Conservation (phyloP, 2,113 vertebrate genomes). For the Leptobrachium leishanense region DNA sequence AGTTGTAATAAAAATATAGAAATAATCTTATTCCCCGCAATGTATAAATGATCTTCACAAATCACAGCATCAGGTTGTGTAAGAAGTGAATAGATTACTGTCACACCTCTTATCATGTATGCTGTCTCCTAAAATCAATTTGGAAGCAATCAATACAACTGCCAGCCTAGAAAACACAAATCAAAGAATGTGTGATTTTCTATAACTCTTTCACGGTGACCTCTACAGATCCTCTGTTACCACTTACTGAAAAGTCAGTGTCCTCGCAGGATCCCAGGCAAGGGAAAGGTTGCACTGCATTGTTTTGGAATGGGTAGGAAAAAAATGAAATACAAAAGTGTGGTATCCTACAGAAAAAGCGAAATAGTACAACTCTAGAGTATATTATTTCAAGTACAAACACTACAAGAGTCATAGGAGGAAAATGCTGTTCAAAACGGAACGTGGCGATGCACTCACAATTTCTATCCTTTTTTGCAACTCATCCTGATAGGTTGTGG, state of each 20-base stretch:
- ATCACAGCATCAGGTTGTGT: slow-evolving; percentile 23
- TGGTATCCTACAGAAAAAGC: neutral
- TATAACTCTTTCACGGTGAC: slow-evolving; percentile 56
- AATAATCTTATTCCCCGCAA: neutral
- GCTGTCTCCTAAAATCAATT: slow-evolving; percentile 50
- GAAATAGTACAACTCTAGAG: neutral
- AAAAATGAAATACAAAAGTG: neutral
- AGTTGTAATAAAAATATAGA: neutral
- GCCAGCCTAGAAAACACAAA: slow-evolving; percentile 58
- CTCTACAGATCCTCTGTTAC: slow-evolving; percentile 51
- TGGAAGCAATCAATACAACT: slow-evolving; percentile 61
- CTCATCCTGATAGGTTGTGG: neutral
- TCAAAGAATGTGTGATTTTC: slow-evolving; percentile 55
- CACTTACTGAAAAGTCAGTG: slow-evolving; percentile 27
- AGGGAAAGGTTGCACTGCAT: slow-evolving; percentile 12
- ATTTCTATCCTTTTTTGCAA: neutral
- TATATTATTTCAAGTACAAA: neutral
- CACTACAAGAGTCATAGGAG: neutral
- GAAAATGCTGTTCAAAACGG: neutral
- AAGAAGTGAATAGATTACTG: slow-evolving; percentile 50
- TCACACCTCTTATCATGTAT: slow-evolving; percentile 46
- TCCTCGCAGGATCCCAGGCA: neutral
- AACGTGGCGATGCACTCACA: neutral
- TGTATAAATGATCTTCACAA: neutral
- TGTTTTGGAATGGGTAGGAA: slow-evolving; percentile 14